Evolutionary conservation across 2,888 invertebrate genomes (phyloP).

Genomic region (Pteria penguin): DNA sequence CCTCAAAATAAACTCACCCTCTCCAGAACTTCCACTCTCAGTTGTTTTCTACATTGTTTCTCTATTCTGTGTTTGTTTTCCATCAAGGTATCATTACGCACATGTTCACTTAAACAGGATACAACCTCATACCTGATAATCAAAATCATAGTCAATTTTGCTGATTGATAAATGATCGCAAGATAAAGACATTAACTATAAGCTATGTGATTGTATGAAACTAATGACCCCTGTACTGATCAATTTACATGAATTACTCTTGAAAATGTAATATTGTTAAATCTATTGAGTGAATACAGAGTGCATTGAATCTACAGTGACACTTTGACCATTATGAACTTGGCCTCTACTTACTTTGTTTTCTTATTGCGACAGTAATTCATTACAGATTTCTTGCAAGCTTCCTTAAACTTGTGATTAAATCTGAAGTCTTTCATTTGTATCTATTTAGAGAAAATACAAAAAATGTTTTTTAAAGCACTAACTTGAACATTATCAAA

Average conservation of each 20-base stretch:
- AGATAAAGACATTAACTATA: no score
- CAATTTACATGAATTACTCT: no score
- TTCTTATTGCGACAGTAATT: constrained; percentile 81
- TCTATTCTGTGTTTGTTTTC: constrained; percentile 88
- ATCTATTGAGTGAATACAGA: no score
- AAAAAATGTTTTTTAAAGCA: not conserved
- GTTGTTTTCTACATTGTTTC: constrained; percentile 93
- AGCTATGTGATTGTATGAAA: no score
- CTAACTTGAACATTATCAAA: no score
- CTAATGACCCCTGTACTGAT: no score
- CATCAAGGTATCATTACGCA: constrained; percentile 91
- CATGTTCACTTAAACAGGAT: constrained; percentile 92
- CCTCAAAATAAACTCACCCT: no score
- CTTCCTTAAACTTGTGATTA: constrained; percentile 95
- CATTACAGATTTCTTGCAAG: constrained; percentile 90
- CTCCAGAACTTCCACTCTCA: constrained; percentile 94
- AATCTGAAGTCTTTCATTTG: constrained; percentile 96
- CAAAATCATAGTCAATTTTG: no score
- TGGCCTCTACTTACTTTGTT: constrained; percentile 77
- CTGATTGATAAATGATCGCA: no score
- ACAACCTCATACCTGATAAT: constrained; percentile 85
- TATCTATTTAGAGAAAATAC: constrained; percentile 81
- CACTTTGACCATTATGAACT: no score
- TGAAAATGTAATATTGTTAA: no score
- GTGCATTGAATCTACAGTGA: no score